A percentile compares a stretch with the other conserved stretches of the same genome.
These are phyloP conservation scores for Nothocercus julius DNA, from an alignment of 2,113 vertebrate genomes.

Conservation along the genomic window DNA sequence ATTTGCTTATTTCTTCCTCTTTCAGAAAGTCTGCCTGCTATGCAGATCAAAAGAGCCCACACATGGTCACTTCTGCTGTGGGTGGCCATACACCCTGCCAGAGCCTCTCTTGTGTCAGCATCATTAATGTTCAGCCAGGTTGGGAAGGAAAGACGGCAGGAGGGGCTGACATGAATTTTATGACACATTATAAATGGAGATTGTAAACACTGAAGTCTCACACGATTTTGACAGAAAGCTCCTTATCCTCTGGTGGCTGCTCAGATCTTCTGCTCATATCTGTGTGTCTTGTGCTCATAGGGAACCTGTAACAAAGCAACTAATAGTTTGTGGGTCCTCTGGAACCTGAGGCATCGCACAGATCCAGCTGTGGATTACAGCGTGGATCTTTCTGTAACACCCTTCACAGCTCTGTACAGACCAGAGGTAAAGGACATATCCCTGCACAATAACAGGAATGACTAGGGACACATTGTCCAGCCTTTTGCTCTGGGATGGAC, in stretches of 20 bases:
- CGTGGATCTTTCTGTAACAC: neutral
- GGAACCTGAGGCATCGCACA: fast-evolving
- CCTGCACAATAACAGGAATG: neutral
- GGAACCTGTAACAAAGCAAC: neutral
- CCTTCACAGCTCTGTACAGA: neutral
- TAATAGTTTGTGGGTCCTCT: neutral
- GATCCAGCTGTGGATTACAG: neutral
- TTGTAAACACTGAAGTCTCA: neutral
- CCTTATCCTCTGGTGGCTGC: neutral
- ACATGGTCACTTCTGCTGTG: neutral
- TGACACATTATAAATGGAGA: neutral
- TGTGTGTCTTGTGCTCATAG: neutral
- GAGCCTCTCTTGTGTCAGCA: neutral
- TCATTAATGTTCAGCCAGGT: neutral
- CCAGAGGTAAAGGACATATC: neutral
- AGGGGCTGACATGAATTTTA: neutral
- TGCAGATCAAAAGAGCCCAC: constrained; percentile 17
- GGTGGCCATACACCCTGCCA: neutral
- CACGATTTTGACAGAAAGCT: neutral
- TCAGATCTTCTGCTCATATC: neutral
- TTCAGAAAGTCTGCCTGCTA: neutral
- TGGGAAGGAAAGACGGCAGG: neutral
- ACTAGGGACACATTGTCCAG: neutral
- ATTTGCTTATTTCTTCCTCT: neutral
- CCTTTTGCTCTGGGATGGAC: neutral